A percentile compares a stretch with the other conserved stretches of the same genome.
These are phyloP conservation scores for Dermatemys mawii DNA, from an alignment of 2,113 vertebrate genomes.

Conservation along the genomic window DNA sequence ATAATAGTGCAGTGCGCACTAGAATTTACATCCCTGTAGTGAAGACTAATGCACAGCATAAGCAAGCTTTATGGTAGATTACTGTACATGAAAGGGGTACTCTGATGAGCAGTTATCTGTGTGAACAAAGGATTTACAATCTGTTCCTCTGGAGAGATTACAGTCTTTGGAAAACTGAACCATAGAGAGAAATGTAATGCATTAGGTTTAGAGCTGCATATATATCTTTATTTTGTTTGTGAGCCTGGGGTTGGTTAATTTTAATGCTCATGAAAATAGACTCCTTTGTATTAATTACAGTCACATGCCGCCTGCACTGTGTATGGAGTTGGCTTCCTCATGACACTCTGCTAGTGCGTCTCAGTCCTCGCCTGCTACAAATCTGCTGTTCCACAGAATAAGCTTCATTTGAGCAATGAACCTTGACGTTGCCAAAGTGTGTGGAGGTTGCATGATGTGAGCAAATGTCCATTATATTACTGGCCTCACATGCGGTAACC, in stretches of 20 bases:
- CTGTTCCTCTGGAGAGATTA: neutral
- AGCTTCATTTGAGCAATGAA: neutral
- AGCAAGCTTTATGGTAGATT: neutral
- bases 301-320: neutral
- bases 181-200: rapidly evolving
- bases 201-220: neutral
- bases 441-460: neutral
- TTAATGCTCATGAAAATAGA: neutral
- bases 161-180: neutral
- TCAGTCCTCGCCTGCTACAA: neutral
- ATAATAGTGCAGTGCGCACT: neutral
- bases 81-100: rapidly evolving
- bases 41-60: neutral
- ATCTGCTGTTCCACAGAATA: neutral
- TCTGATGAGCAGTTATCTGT: neutral
- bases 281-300: neutral
- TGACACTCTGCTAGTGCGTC: neutral
- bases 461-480: neutral
- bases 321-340: neutral
- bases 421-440: neutral
- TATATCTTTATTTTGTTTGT: neutral
- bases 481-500: neutral
- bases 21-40: neutral
- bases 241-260: neutral
- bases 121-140: neutral